Evolutionary conservation across 1,140 invertebrate species (phyloP), one percentile per base, ranked within the genome.

Genomic region (Atta colombica): DNA sequence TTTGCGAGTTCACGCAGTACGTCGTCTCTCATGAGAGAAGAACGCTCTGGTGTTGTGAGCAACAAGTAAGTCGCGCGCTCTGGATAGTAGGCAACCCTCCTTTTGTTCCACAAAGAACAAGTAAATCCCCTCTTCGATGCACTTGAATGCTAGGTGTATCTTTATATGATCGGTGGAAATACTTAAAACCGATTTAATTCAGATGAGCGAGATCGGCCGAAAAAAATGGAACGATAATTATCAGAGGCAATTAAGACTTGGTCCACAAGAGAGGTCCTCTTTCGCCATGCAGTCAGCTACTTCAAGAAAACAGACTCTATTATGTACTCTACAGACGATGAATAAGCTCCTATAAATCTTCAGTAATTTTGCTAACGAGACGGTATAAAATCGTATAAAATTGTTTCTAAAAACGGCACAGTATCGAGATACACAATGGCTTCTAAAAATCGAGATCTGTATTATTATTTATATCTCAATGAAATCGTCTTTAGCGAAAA

Each of bases 101-200:
- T 89, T 92, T 93, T 92, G 92, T 93, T 89, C 66, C 68, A 49
- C 89, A 86, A 86, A 53, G 87, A 92, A 92, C 88, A 88, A 89
- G 81, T 85, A 51, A 58, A n/a, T 39, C 61, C 65, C 8, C 25
- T 55, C 75, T 28, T 69, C 66, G 55, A 85, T 87, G 77, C 87
- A 18, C 60, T 16, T 45, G 25, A 31, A 81, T 80, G 51, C 81
- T 72, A 63, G 85, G 69, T 86, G 74, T 85, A 82, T 81, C 82
- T 88, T 91, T 87, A 72, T 91, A 92, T 77, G 82, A 92, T 89
- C 63, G 80, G 71, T 74, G 63, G 18, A 31, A 21, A 3, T 81
- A 86, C 66, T 91, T 87, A 84, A 63, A 28, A 35, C 66, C 35
- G 31, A 66, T 85, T 78, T 39, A 25, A 63, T 53, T 12, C 58